Conservation (phyloP, 2,797 vertebrate species). For the Vultur gryphus region DNA sequence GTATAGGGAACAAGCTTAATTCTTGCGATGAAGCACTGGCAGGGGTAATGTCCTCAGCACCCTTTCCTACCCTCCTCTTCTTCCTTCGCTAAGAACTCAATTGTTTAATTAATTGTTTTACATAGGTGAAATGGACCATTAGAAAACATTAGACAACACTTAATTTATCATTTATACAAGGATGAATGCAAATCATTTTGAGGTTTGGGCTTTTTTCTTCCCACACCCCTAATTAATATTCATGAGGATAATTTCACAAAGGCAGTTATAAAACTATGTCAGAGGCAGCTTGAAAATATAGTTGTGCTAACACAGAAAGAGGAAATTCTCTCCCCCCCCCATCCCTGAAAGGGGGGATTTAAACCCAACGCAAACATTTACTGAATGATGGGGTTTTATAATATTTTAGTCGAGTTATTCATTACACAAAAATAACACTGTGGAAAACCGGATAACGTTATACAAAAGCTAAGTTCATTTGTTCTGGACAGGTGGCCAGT, state of each 20-base stretch:
- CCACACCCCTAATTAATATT: slow-evolving; percentile 74
- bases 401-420: slow-evolving; percentile 73
- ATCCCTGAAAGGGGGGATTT: background rate
- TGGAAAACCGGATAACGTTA: slow-evolving; percentile 64
- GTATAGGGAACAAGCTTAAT: background rate
- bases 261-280: slow-evolving; percentile 63
- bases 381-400: slow-evolving; percentile 41
- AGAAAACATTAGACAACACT: slow-evolving; percentile 50
- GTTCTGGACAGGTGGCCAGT: slow-evolving; percentile 85
- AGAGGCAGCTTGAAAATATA: slow-evolving; percentile 37
- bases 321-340: background rate
- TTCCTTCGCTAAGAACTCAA: background rate
- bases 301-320: background rate
- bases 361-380: slow-evolving; percentile 29
- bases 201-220: slow-evolving; percentile 43
- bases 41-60: background rate
- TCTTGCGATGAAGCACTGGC: background rate
- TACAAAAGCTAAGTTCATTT: slow-evolving; percentile 78
- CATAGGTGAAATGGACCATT: slow-evolving; percentile 38
- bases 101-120: slow-evolving; percentile 39
- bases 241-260: slow-evolving; percentile 76
- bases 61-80: background rate
- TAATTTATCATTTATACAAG: slow-evolving; percentile 64
- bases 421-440: slow-evolving; percentile 58
- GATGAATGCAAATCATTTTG: slow-evolving; percentile 61